Base-by-base conservation (phyloP, 2,797 vertebrate genomes). In the Menidia menidia region DNA sequence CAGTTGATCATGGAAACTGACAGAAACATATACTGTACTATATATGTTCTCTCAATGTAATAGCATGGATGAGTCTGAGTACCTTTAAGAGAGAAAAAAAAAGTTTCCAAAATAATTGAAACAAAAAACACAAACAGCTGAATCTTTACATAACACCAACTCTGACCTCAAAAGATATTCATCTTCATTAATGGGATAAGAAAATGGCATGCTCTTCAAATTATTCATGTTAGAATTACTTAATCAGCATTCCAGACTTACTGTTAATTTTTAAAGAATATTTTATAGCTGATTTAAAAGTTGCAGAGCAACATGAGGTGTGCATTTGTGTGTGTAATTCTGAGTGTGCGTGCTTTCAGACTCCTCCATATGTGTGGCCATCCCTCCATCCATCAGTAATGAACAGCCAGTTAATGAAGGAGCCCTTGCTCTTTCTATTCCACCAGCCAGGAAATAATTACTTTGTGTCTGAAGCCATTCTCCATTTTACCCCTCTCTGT, bases 381-480 rank as follows among this genome's bases (percentile, higher is more conserved):
- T 85, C 71, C 54, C 67, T 77, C 80, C 75, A 84, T 86, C 81
- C 76, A 84, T 88, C 87, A 88, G 86, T 90, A 92, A 91, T 90
- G 85, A 90, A 91, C 70, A 88, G 65, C 78, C 87, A 86, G 80
- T 88, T 93, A 92, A 92, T 93, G 87, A 93, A 90, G 81, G 75
- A 86, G 78, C 77, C 73, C 80, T 86, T 89, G 82, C 85, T 91
- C 74, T 82, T 89, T 92, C 86, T 85, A 89, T 88, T 88, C 78
- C 84, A 84, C 71, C 87, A 88, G 87, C 87, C 80, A 80, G 85
- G 87, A 90, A 90, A 93, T 93, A 93, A 94, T 93, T 93, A 93
- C 87, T 81, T 83, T 75, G 69, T 85, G 87, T 93, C 90, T 93
- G 88, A 89, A 90, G 86, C 83, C 81, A 91, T 93, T 93, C 89